Base-by-base conservation (phyloP, 2,113 vertebrate genomes). In the Zonotrichia leucophrys region DNA sequence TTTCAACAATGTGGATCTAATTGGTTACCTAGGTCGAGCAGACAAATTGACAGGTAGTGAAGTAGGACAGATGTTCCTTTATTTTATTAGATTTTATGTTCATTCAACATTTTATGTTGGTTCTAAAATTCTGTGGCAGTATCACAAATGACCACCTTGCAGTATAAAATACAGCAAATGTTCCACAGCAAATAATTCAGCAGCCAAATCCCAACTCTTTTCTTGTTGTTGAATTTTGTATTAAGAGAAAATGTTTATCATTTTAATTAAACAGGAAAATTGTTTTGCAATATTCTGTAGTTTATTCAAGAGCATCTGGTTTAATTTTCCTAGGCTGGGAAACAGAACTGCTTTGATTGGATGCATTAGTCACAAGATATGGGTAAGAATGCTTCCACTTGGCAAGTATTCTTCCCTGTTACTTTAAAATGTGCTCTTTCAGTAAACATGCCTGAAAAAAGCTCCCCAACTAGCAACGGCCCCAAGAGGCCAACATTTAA, bases 201-300 rank as follows among this genome's bases (percentile, higher is more conserved):
- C 39, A 69, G 21, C 33, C 67, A 93, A 76, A 80, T 59, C 12
- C 33, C 35, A 70, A 49, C 19, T 83, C 27, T 68, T 74, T 63
- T 87, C 27, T 70, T 77, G 17, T 46, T 88, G 33, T 28, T 78
- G 33, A 86, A 77, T 63, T 87, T 67, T 64, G 8, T 47, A 60
- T 83, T 83, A 93, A 77, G 59, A 83, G 46, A 74, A 83, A 90
- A 60, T 83, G 8, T 92, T 95, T 83, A 80, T 66, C 8, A 41
- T 89, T 74, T 87, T 94, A 97, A 97, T 95, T 95, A 95, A 95
- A 87, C 35, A 67, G 41, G 76, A 95, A 92, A 92, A 78, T 52
- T 59, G 44, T 94, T 96, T 83, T 93, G 86, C 56, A 89, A 75
- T 81, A 85, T 85, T 87, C 50, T 74, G 23, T 76, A 55, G 81